Conservation (phyloP, 2,797 vertebrate species). For the Sebastes alutus region DNA sequence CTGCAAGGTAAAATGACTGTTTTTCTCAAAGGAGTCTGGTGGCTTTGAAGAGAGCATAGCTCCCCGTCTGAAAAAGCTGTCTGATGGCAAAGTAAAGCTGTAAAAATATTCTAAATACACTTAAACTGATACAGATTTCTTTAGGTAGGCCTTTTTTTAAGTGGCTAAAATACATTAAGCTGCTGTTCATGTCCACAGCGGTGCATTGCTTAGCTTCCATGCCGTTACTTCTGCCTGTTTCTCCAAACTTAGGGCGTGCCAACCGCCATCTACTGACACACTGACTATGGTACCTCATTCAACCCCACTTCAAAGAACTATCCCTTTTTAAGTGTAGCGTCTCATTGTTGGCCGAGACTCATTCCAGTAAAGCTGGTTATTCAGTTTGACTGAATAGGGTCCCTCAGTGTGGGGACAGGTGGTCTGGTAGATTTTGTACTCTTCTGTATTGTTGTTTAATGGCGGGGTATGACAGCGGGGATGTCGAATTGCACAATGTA, state of each 20-base stretch:
- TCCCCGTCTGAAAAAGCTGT: neutral
- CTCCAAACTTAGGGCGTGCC: neutral
- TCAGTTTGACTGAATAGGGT: constrained; percentile 64
- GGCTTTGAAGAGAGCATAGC: neutral
- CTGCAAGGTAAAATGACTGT: neutral
- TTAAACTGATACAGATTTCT: neutral
- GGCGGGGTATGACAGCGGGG: constrained; percentile 16
- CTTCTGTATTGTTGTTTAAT: constrained; percentile 15
- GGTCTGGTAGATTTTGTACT: constrained; percentile 43
- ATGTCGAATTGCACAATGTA: constrained; percentile 70
- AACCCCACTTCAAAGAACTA: neutral
- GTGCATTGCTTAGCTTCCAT: neutral
- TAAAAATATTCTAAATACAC: too few species aligned
- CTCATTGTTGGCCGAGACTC: constrained; percentile 28
- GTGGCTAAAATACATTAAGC: neutral
- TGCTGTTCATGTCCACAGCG: neutral
- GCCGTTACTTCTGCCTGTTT: neutral
- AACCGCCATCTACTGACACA: neutral
- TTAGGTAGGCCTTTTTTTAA: neutral
- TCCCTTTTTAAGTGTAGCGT: constrained; percentile 40
- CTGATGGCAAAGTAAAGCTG: too few species aligned
- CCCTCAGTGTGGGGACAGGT: constrained; percentile 14
- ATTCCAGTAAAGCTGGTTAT: constrained; percentile 10
- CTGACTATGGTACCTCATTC: neutral
- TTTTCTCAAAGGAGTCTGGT: neutral